These are phyloP conservation scores for Dysdera silvatica DNA, from an alignment of 1,140 invertebrate species.

Conservation along the genomic window DNA sequence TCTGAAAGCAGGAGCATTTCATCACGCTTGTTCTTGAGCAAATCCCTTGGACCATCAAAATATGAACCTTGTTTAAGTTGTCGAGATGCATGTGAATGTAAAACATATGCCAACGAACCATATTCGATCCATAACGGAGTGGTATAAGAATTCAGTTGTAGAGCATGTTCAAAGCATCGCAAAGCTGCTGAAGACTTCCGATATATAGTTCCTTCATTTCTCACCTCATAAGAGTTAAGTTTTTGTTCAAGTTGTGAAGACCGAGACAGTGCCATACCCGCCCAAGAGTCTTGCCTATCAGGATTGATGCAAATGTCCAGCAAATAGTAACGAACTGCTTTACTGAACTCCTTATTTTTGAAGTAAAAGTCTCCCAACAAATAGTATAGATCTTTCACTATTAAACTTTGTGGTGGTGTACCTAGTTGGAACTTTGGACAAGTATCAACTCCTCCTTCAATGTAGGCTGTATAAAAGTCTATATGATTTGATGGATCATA, in stretches of 20 bases:
- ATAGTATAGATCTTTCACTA: slow-evolving; percentile 66
- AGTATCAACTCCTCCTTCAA: slow-evolving; percentile 35
- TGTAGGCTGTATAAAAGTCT: slow-evolving; percentile 38
- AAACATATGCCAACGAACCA: slow-evolving; percentile 73
- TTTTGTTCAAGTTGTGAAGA: slow-evolving; percentile 69
- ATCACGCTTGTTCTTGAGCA: slow-evolving; percentile 64
- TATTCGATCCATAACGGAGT: slow-evolving; percentile 76
- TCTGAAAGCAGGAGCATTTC: slow-evolving; percentile 65
- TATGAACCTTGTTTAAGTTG: slow-evolving; percentile 58
- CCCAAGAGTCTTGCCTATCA: slow-evolving; percentile 80
- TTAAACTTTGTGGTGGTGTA: slow-evolving; percentile 35
- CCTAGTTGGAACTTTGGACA: slow-evolving; percentile 18
- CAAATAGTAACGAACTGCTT: slow-evolving; percentile 71
- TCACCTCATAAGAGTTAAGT: slow-evolving; percentile 55
- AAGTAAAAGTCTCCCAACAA: slow-evolving; percentile 85
- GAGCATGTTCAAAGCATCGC: slow-evolving; percentile 65
- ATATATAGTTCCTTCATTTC: slow-evolving; percentile 24
- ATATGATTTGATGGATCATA: slow-evolving; percentile 31
- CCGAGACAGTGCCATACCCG: slow-evolving; percentile 72
- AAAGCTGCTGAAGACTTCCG: slow-evolving; percentile 49
- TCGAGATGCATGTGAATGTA: slow-evolving; percentile 77
- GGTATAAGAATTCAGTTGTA: slow-evolving; percentile 61
- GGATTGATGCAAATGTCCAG: slow-evolving; percentile 72
- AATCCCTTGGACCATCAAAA: slow-evolving; percentile 56
- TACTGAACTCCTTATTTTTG: slow-evolving; percentile 65